phyloP scores from a whole-genome alignment of 1,140 invertebrate genomes.

The Triops longicaudatus region DNA sequence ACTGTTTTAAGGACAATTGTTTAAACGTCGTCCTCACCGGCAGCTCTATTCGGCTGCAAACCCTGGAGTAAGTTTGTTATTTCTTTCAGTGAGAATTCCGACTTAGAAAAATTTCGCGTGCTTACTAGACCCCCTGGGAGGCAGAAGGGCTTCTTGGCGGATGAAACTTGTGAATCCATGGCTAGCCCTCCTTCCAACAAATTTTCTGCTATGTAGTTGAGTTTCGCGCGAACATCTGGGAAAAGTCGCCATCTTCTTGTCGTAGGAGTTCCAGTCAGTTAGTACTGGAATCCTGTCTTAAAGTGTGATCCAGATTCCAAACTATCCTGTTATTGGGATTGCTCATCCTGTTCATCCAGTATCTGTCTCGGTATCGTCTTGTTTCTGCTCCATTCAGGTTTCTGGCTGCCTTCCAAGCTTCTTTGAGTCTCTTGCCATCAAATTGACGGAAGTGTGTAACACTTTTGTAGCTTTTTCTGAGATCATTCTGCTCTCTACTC shows the following conservation, averaged over 20 bases:
- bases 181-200: neutral
- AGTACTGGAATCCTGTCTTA: too few species aligned
- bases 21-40: neutral
- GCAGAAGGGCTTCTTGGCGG: neutral
- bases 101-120: neutral
- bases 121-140: neutral
- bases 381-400: too few species aligned
- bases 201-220: constrained; percentile 14
- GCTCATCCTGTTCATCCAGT: too few species aligned
- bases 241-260: constrained; percentile 16
- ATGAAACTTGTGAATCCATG: neutral
- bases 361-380: too few species aligned
- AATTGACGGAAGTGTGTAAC: too few species aligned
- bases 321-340: too few species aligned
- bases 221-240: neutral
- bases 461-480: too few species aligned
- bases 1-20: neutral
- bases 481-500: neutral
- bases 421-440: too few species aligned
- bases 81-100: too few species aligned
- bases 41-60: neutral
- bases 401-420: too few species aligned
- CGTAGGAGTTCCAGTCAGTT: neutral
- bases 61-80: too few species aligned
- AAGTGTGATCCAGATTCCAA: too few species aligned